Evolutionary conservation across 2,888 invertebrate genomes (phyloP), one percentile per base, ranked within the genome.

Genomic region (Thecophora atra): DNA sequence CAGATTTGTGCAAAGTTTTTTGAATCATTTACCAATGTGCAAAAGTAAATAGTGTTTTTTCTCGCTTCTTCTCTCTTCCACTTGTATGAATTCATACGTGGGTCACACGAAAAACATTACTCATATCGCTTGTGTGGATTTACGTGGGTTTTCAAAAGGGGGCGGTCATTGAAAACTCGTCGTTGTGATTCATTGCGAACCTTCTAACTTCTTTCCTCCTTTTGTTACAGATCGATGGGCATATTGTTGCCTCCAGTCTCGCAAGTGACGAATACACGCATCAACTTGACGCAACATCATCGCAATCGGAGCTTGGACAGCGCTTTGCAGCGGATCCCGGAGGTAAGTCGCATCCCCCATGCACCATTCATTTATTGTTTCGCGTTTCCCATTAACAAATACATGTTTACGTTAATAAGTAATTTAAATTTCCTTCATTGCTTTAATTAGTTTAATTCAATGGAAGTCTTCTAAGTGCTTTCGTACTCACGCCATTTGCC

Each of bases 261-360:
- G 58, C 87, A 87, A 80, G 87, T 87, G 77, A 86, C 87, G 74
- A 87, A 87, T 72, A 84, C 86, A 76, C 83, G 86, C 77, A 86
- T 86, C 72, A 87, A 87, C 81, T 81, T 86, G 78, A 87, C 92
- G 77, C 91, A 92, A 81, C 94, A 94, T 85, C 95, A 95, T 87
- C 91, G 96, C 80, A 96, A 96, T 88, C 91, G 96, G 78, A 95
- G 95, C 84, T 88, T 96, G 85, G 96, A 96, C 86, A 96, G 95
- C 73, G 96, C 95, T 74, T 89, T 95, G 77, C 95, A 95, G 86
- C 89, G 94, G 86, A 95, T 96, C 84, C 95, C 95, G 74, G 95
- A 95, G 89, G 94, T 87, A 77, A 83, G 82, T 81, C 72, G 5
- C 30, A 30, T 30, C 8, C 30, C 26, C 26, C 26, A 1, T 58